Conservation (phyloP, 2,113 vertebrate genomes). For the Paramormyrops kingsleyae region DNA sequence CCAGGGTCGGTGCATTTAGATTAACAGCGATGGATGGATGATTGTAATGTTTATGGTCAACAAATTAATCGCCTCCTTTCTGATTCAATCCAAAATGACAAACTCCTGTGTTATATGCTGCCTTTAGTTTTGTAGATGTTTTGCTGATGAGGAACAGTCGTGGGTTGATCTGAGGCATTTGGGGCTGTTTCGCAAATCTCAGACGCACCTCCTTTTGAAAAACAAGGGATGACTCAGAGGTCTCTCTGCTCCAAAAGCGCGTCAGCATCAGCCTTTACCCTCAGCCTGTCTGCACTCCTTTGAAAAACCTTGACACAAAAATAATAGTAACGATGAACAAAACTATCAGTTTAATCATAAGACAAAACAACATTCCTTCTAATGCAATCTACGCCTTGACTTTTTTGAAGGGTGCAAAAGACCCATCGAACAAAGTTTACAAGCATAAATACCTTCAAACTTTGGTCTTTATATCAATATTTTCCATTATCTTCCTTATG, state of each 20-base stretch:
- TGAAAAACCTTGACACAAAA: not conserved
- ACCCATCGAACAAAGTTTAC: not conserved
- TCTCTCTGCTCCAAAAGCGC: not conserved
- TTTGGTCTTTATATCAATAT: not conserved
- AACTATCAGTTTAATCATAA: not conserved
- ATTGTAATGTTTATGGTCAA: not conserved
- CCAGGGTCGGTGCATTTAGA: not conserved
- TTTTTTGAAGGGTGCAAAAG: not conserved
- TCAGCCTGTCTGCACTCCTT: not conserved
- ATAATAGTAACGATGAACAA: not conserved
- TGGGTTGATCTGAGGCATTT: not conserved
- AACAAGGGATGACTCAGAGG: not conserved
- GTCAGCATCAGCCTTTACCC: not conserved
- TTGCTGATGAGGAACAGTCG: not conserved
- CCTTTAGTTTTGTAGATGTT: not conserved
- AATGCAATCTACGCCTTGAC: not conserved
- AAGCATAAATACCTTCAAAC: conserved; percentile 1
- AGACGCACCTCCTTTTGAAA: not conserved
- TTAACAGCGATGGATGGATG: not conserved
- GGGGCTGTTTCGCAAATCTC: not conserved
- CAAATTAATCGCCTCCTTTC: not conserved
- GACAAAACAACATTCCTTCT: not conserved
- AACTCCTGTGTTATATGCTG: not conserved
- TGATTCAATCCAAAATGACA: not conserved
- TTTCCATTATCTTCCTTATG: not conserved